phyloP scores from a whole-genome alignment of 2,888 invertebrate species.

The Cephus spinipes region DNA sequence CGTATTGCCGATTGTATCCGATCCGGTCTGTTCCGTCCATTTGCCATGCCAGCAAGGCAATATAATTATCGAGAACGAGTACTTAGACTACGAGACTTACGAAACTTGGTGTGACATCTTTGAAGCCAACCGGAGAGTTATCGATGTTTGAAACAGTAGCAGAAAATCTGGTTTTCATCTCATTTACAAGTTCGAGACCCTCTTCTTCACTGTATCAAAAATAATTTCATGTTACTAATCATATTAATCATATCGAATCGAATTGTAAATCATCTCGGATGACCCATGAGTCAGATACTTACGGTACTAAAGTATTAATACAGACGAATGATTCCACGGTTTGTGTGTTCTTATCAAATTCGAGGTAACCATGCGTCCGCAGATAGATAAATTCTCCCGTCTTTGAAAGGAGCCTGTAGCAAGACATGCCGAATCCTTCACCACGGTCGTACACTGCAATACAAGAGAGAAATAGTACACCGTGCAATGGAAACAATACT shows the following conservation, averaged over 20 bases:
- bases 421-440: constrained; percentile 87
- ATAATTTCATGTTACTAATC: constrained; percentile 5
- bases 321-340: constrained; percentile 88
- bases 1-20: not conserved
- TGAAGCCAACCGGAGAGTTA: constrained; percentile 20
- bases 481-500: not conserved
- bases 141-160: constrained; percentile 67
- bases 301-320: constrained; percentile 80
- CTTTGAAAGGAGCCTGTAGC: constrained; percentile 84
- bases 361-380: constrained; percentile 85
- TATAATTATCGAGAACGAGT: not conserved
- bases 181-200: constrained; percentile 77
- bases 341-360: constrained; percentile 81
- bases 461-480: constrained; percentile 39
- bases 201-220: constrained; percentile 72
- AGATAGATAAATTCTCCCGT: constrained; percentile 89
- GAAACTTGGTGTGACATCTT: constrained; percentile 29
- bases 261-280: not conserved
- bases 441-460: constrained; percentile 84
- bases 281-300: constrained; percentile 45
- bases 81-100: constrained; percentile 28
- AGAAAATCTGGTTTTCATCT: constrained; percentile 85
- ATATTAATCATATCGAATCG: constrained; percentile 1
- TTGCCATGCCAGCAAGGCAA: not conserved
- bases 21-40: not conserved